Evolutionary conservation across 2,797 vertebrate species (phyloP).

Genomic region (Periophthalmus magnuspinnatus): DNA sequence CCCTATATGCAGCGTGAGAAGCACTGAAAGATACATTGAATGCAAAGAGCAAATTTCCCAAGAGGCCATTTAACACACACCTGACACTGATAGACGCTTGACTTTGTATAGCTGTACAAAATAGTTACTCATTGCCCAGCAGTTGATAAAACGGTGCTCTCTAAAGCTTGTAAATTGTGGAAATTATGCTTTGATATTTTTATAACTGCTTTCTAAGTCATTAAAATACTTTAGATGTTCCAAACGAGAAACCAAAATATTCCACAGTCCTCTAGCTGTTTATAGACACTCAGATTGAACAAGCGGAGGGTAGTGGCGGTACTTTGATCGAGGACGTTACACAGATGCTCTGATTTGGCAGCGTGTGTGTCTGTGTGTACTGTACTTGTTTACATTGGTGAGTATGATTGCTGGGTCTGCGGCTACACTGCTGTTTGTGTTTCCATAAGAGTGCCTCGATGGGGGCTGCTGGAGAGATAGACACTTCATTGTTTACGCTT

Average conservation of each 20-base stretch:
- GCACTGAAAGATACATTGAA: neutral
- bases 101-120: neutral
- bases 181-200: neutral
- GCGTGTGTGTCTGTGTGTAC: conserved; percentile 14
- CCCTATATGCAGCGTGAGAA: neutral
- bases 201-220: neutral
- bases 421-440: conserved; percentile 62
- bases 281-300: neutral
- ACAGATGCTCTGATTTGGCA: conserved; percentile 8
- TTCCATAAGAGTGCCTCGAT: conserved; percentile 42
- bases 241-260: neutral
- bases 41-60: conserved; percentile 14
- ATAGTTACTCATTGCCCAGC: neutral
- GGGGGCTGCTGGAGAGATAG: conserved; percentile 39
- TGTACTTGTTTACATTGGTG: conserved; percentile 38
- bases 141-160: neutral
- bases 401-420: conserved; percentile 30
- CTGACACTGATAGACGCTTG: neutral
- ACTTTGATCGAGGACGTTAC: neutral
- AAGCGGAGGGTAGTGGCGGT: neutral
- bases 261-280: neutral
- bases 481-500: conserved; percentile 62
- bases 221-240: neutral
- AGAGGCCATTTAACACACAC: conserved; percentile 30
- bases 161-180: neutral